Conservation (phyloP, 2,797 vertebrate species). For the Sylvilagus floridanus region DNA sequence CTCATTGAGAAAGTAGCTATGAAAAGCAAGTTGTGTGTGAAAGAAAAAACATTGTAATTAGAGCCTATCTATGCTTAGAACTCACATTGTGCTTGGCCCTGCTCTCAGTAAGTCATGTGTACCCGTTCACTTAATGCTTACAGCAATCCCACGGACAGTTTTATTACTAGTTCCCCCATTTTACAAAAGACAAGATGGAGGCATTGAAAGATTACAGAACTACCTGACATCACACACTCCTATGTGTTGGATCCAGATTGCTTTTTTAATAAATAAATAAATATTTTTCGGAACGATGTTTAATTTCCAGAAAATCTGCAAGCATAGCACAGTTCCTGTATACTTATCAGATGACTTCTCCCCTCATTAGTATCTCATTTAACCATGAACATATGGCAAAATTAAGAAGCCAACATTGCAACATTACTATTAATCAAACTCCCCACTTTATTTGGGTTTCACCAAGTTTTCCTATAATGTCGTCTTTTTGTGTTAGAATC, state of each 20-base stretch:
- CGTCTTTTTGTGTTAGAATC: not conserved
- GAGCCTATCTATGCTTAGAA: not conserved
- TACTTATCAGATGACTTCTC: not conserved
- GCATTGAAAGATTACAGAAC: not conserved
- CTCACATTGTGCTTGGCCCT: not conserved
- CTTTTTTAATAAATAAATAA: not conserved
- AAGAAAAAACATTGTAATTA: not conserved
- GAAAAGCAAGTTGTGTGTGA: not conserved
- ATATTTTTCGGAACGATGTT: slow-evolving; percentile 38
- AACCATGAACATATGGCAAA: not conserved
- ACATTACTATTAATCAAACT: not conserved
- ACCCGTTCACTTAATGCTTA: slow-evolving; percentile 20
- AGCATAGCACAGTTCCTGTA: not conserved
- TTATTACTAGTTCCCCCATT: not conserved
- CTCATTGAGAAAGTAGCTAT: not conserved
- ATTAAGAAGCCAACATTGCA: not conserved
- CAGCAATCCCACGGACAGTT: not conserved
- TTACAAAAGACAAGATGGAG: not conserved
- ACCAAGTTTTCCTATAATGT: not conserved
- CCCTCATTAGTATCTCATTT: not conserved
- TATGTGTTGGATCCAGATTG: not conserved
- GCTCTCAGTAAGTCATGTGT: not conserved
- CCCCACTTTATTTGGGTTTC: not conserved
- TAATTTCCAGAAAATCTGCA: not conserved
- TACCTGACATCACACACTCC: not conserved